Base-by-base conservation (phyloP, 2,113 vertebrate species). In the Pyrgilauda ruficollis region DNA sequence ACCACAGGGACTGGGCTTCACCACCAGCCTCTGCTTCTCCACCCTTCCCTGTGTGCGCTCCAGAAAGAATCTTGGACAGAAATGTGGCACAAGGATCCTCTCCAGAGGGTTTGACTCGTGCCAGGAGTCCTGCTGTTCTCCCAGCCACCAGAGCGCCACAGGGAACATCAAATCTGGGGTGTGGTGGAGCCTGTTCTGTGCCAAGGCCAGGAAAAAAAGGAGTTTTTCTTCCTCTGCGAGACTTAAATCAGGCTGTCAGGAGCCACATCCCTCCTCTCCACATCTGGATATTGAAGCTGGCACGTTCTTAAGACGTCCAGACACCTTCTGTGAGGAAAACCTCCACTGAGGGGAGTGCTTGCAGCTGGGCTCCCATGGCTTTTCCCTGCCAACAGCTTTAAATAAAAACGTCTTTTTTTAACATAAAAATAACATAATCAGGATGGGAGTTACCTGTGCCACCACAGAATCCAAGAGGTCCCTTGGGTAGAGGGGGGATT, bases 11-110 rank as follows among this genome's bases (percentile, higher is more conserved):
- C 1, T 15, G 49, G 47, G 19, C 5, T 44, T 47, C 56, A 37
- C 10, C 53, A 52, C 28, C 28, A 59, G 3, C 5, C 21, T 44
- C 17, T 8, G 13, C 43, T 75, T 53, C 44, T 24, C n/a, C 56
- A 49, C 55, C 18, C 37, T 72, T 37, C 35, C 44, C 0, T 0
- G 6, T n/a, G 7, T 10, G 59, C 35, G 2, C 20, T n/a, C 55
- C 67, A 55, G 61, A 8, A 55, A 11, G 0, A 4, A 59, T 18
- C 61, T 18, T 18, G 33, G 47, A 16, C 47, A 81, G 73, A 69
- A 88, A 50, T 4, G 12, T 30, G 59, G 44, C 62, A 61, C 64
- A 18, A 1, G 58, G 46, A 46, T 37, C 61, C 68, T 50, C 59
- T 55, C 39, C 30, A 39, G 53, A 30, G 62, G 44, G 23, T 22